These are phyloP conservation scores for Myotis yumanensis DNA, from an alignment of 2,113 vertebrate species.

Conservation along the genomic window DNA sequence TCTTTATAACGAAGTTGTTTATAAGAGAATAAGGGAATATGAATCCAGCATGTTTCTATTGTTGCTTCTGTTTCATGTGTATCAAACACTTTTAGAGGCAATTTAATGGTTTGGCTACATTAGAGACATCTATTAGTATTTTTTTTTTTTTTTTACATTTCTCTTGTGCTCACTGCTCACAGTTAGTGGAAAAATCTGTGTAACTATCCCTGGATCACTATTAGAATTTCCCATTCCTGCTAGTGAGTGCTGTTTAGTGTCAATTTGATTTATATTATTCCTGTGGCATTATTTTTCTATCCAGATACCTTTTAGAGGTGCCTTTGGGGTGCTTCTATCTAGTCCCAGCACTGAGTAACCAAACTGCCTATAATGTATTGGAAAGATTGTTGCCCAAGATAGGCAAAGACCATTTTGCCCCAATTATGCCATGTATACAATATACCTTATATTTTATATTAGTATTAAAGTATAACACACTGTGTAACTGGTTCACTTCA, in stretches of 20 bases:
- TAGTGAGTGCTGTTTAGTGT: background rate
- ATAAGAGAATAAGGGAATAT: background rate
- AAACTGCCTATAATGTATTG: background rate
- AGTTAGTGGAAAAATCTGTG: background rate
- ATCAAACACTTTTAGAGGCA: background rate
- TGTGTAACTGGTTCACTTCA: background rate
- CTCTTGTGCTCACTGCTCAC: background rate
- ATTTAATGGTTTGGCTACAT: background rate
- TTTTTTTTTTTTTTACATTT: background rate
- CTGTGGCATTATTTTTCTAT: background rate
- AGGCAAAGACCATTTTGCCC: background rate
- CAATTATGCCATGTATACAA: background rate
- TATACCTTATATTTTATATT: background rate
- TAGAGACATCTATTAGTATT: background rate
- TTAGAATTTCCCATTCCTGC: background rate
- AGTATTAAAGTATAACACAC: background rate
- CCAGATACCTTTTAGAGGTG: background rate
- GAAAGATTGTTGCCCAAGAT: background rate
- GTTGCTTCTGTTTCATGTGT: background rate
- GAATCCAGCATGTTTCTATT: background rate
- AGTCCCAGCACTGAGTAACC: background rate
- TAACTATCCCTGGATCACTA: background rate
- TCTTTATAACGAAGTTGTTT: background rate
- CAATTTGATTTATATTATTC: background rate
- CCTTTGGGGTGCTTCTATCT: background rate